A percentile compares a stretch with the other conserved stretches of the same genome.
Evolutionary conservation across 2,797 vertebrate species (phyloP).

Genomic region (Delichon dasypus): DNA sequence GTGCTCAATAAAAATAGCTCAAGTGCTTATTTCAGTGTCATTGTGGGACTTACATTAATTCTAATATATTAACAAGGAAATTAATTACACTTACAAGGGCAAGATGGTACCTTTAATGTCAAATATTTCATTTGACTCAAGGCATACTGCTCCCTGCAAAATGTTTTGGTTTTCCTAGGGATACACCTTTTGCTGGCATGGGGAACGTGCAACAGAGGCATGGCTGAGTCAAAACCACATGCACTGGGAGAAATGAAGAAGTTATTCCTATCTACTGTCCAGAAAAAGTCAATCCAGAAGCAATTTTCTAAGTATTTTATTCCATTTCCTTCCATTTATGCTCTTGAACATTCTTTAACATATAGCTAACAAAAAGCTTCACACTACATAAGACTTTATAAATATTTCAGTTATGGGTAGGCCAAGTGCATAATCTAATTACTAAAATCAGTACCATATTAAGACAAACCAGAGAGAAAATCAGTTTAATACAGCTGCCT

Average conservation of each 20-base stretch:
- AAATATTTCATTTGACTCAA: slow-evolving; percentile 14
- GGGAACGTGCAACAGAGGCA: not conserved
- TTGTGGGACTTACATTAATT: not conserved
- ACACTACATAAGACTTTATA: not conserved
- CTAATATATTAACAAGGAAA: slow-evolving; percentile 28
- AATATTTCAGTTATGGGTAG: not conserved
- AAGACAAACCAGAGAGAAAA: slow-evolving; percentile 9
- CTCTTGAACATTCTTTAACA: slow-evolving; percentile 26
- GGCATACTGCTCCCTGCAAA: not conserved
- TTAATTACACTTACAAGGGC: slow-evolving; percentile 1
- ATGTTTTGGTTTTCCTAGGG: not conserved
- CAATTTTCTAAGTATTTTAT: slow-evolving; percentile 51
- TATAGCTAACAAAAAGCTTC: slow-evolving; percentile 42
- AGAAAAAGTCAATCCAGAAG: slow-evolving; percentile 34
- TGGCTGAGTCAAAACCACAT: slow-evolving; percentile 18
- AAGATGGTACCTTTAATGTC: not conserved
- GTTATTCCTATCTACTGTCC: slow-evolving; percentile 42
- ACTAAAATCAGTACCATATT: not conserved
- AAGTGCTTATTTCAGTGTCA: not conserved
- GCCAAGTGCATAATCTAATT: not conserved
- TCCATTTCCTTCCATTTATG: slow-evolving; percentile 55
- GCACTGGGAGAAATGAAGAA: slow-evolving; percentile 17
- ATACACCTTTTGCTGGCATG: not conserved
- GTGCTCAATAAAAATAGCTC: not conserved
- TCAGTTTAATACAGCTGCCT: not conserved